phyloP scores from a whole-genome alignment of 2,888 invertebrate species.

The Sphecodes monilicornis region DNA sequence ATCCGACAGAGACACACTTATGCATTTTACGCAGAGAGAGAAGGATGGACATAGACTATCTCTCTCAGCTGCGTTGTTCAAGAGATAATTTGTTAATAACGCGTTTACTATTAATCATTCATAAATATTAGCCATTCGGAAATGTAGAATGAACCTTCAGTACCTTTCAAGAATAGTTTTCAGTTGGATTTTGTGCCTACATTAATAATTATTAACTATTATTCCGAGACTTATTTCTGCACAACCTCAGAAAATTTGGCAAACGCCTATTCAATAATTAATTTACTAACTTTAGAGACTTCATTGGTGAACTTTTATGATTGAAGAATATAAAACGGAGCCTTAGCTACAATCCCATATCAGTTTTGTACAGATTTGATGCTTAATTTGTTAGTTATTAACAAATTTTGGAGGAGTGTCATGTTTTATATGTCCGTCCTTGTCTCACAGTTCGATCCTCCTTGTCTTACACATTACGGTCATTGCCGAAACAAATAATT shows the following conservation, averaged over 20 bases:
- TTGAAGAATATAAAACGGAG: no score
- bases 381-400: no score
- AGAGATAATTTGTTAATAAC: background rate
- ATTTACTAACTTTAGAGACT: background rate
- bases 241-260: background rate
- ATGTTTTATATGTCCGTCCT: no score
- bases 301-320: background rate
- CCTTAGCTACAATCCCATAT: no score
- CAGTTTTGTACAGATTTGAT: no score
- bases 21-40: no score
- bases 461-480: no score
- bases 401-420: no score
- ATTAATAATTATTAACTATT: background rate
- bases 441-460: no score
- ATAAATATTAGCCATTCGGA: background rate
- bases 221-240: background rate
- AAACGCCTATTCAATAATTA: background rate
- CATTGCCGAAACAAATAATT: no score
- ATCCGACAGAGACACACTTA: background rate
- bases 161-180: background rate
- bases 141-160: background rate
- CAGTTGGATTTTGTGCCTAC: background rate
- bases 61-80: no score
- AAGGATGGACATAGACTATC: no score
- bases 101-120: background rate